Conservation (phyloP, 1,140 invertebrate genomes). For the Drosophila erecta region DNA sequence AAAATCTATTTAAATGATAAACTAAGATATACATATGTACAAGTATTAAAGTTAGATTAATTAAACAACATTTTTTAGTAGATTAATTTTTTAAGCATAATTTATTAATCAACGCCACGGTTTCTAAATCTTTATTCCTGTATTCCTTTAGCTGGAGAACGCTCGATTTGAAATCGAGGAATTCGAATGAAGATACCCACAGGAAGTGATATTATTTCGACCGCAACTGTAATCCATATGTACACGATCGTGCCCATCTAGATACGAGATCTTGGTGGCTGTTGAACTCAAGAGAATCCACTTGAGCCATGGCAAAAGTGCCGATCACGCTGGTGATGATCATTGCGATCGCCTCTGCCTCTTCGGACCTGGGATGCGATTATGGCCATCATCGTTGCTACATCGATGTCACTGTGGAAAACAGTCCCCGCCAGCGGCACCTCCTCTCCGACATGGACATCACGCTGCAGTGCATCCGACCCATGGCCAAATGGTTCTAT, state of each 20-base stretch:
- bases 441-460: conserved; percentile 65
- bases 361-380: conserved; percentile 42
- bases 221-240: conserved; percentile 15
- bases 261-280: conserved; percentile 38
- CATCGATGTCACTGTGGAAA: conserved; percentile 55
- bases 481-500: conserved; percentile 54
- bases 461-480: conserved; percentile 42
- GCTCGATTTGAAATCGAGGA: neutral
- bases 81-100: no score
- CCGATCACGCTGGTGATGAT: conserved; percentile 60
- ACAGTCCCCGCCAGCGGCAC: conserved; percentile 13
- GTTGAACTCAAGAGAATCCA: conserved; percentile 48
- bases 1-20: no score
- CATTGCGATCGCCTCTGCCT: conserved; percentile 31
- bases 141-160: neutral
- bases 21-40: no score
- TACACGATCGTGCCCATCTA: conserved; percentile 23
- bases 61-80: no score
- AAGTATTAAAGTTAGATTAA: no score
- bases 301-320: conserved; percentile 70
- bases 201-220: conserved; percentile 1
- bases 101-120: neutral
- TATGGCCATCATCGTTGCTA: conserved; percentile 54
- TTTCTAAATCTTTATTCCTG: neutral
- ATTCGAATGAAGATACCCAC: neutral